Percentiles rank a stretch among this genome's conserved stretches.
phyloP scores from a whole-genome alignment of 2,797 vertebrate species.

The Adelosebastes latens region DNA sequence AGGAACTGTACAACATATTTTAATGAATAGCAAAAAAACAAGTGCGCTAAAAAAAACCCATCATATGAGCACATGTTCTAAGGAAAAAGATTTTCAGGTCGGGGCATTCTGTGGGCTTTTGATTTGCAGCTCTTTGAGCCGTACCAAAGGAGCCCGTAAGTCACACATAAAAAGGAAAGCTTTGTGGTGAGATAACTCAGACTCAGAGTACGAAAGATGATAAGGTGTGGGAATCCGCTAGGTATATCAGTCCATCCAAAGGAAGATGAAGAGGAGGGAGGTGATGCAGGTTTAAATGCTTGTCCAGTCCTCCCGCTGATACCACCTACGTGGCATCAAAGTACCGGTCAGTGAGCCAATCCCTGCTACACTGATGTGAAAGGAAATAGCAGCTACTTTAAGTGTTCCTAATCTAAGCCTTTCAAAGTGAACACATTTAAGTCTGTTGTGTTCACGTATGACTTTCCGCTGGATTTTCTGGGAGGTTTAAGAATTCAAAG shows the following conservation, averaged over 20 bases:
- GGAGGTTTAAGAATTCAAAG: neutral
- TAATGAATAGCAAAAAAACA: slow-evolving; percentile 43
- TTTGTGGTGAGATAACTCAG: slow-evolving; percentile 29
- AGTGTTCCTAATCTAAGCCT: neutral
- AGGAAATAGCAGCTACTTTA: neutral
- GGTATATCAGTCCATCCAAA: slow-evolving; percentile 17
- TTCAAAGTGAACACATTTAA: slow-evolving; percentile 6
- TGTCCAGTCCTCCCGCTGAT: slow-evolving; percentile 17
- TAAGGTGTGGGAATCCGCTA: slow-evolving; percentile 20
- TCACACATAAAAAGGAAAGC: slow-evolving; percentile 44
- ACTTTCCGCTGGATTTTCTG: neutral
- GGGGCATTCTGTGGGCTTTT: slow-evolving; percentile 24
- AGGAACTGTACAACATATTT: slow-evolving; percentile 9
- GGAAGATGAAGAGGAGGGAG: slow-evolving; percentile 26
- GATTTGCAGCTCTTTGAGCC: slow-evolving; percentile 39
- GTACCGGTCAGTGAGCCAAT: slow-evolving; percentile 4
- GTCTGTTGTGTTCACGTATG: neutral
- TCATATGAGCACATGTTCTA: slow-evolving; percentile 39
- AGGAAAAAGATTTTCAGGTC: slow-evolving; percentile 7
- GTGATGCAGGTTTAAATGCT: slow-evolving; percentile 26
- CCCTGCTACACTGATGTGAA: slow-evolving; percentile 4
- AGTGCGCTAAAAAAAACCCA: slow-evolving; percentile 7
- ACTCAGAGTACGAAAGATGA: slow-evolving; percentile 25
- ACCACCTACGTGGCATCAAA: neutral
- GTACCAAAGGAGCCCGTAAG: slow-evolving; percentile 10